Conservation (phyloP, 1,140 invertebrate species). For the Adoxophyes honmai region DNA sequence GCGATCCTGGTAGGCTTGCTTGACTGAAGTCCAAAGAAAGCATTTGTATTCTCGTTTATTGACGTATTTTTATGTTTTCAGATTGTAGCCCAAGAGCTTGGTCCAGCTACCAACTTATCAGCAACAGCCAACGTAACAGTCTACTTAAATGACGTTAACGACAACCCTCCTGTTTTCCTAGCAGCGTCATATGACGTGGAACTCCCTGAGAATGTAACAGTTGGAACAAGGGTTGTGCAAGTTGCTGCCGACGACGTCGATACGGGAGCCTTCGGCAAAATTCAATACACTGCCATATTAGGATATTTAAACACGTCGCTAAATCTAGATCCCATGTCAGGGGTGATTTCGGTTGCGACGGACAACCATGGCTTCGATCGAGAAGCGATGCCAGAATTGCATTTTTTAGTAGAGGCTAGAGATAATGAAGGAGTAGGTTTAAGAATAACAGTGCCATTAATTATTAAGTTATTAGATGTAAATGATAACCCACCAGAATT, state of each 20-base stretch:
- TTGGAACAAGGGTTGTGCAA: conserved; percentile 85
- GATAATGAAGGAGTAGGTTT: conserved; percentile 91
- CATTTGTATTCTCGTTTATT: conserved; percentile 16
- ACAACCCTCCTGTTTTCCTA: conserved; percentile 91
- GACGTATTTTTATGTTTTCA: conserved; percentile 50
- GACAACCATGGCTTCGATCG: conserved; percentile 88
- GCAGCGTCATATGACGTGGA: conserved; percentile 84
- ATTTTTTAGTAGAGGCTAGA: conserved; percentile 89
- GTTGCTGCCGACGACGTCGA: conserved; percentile 88
- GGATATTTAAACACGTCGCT: conserved; percentile 87
- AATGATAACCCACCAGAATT: conserved; percentile 93
- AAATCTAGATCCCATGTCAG: conserved; percentile 86
- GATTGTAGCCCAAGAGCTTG: conserved; percentile 89
- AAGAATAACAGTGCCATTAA: conserved; percentile 83
- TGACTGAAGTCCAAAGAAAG: too few species aligned
- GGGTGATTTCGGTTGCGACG: conserved; percentile 87
- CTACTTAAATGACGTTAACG: conserved; percentile 92
- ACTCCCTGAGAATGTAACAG: conserved; percentile 87
- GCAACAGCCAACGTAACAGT: conserved; percentile 86
- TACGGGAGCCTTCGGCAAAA: conserved; percentile 82
- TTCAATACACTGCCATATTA: conserved; percentile 86
- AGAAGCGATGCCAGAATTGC: conserved; percentile 86
- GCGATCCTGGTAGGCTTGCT: too few species aligned
- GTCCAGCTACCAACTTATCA: conserved; percentile 85
- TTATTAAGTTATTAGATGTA: conserved; percentile 87